Percentiles rank a stretch among this genome's conserved stretches.
Evolutionary conservation across 2,888 invertebrate genomes (phyloP).

Genomic region (Xiphydria camelus): DNA sequence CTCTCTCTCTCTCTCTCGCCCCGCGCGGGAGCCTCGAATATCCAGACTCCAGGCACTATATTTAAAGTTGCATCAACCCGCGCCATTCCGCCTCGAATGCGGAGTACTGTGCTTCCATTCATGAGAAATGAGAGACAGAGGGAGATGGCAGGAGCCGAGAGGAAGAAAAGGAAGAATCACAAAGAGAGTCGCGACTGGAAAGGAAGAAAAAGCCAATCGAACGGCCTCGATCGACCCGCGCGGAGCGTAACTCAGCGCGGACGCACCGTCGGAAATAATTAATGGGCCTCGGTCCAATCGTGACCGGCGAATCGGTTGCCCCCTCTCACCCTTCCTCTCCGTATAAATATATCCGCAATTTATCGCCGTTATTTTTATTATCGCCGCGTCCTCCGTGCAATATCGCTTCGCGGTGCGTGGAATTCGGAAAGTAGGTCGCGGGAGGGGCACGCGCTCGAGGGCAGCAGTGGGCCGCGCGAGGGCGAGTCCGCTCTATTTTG

Average conservation of each 20-base stretch:
- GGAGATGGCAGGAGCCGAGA: not conserved
- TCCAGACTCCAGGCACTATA: conserved; percentile 31
- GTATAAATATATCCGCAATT: conserved; percentile 43
- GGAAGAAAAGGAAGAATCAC: not conserved
- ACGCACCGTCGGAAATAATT: conserved; percentile 39
- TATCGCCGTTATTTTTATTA: conserved; percentile 39
- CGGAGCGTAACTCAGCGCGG: conserved; percentile 5
- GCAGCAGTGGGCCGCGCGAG: not conserved
- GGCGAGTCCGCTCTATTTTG: too few relatives aligned
- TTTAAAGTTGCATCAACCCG: too few relatives aligned
- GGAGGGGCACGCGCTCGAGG: conserved; percentile 1
- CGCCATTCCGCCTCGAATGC: conserved; percentile 27
- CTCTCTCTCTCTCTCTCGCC: not conserved
- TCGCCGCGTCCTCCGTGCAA: not conserved
- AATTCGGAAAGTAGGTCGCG: conserved; percentile 21
- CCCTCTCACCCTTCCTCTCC: too few relatives aligned
- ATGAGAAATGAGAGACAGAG: conserved; percentile 10
- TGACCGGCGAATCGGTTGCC: conserved; percentile 30
- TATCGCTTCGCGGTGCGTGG: conserved; percentile 6
- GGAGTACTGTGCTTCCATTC: conserved; percentile 40
- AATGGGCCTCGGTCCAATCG: conserved; percentile 41
- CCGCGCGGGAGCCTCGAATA: conserved; percentile 11
- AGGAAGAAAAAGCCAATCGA: not conserved
- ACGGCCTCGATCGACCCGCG: conserved; percentile 5
- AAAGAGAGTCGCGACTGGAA: not conserved